phyloP scores from a whole-genome alignment of 2,113 vertebrate species.

The Mixornis gularis region DNA sequence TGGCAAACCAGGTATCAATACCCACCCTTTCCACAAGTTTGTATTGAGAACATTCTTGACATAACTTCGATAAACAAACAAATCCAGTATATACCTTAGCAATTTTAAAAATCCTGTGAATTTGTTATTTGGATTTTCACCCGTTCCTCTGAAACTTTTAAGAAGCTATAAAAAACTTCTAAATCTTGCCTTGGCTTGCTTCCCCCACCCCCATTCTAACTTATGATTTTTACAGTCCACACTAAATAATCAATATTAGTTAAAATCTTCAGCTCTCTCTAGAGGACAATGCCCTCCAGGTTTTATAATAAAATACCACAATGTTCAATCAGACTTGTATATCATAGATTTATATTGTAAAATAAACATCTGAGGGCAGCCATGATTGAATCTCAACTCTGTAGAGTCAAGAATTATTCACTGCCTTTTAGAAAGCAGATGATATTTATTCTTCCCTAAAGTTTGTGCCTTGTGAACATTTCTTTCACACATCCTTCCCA shows the following conservation, averaged over 20 bases:
- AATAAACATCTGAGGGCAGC: slow-evolving; percentile 66
- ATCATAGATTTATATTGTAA: slow-evolving; percentile 32
- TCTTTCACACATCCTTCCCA: not conserved
- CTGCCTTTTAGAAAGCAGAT: slow-evolving; percentile 29
- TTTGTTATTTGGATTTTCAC: not conserved
- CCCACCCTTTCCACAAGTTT: not conserved
- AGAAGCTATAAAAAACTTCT: not conserved
- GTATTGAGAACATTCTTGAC: not conserved
- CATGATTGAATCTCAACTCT: slow-evolving; percentile 52
- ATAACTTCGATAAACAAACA: not conserved
- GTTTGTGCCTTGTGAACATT: not conserved
- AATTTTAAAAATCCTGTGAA: not conserved
- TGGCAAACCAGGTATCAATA: not conserved
- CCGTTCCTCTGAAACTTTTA: slow-evolving; percentile 3
- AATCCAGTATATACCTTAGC: not conserved
- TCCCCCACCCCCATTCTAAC: not conserved
- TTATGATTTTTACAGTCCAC: slow-evolving; percentile 41
- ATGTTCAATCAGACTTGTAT: slow-evolving; percentile 64
- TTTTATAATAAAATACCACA: slow-evolving; percentile 64
- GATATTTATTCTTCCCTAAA: slow-evolving; percentile 55
- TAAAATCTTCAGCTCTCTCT: slow-evolving; percentile 64
- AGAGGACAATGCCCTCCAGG: slow-evolving; percentile 65
- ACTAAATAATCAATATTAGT: slow-evolving; percentile 76
- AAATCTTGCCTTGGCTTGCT: not conserved
- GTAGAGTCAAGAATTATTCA: slow-evolving; percentile 52